Conservation (phyloP, 1,140 invertebrate species). For the Wiebesia pumilae region DNA sequence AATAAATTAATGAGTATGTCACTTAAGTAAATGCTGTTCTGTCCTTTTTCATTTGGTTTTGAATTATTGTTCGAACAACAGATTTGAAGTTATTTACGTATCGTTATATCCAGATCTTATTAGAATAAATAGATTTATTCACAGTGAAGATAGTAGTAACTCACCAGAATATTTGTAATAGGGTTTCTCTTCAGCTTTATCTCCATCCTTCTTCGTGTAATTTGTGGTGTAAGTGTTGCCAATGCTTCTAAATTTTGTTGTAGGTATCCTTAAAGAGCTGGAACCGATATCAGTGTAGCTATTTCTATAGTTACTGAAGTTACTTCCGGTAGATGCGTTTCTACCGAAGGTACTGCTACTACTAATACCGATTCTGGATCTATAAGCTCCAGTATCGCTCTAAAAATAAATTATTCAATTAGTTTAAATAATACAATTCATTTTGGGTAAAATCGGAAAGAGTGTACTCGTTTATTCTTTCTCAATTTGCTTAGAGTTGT, state of each 20-base stretch:
- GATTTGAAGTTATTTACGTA: too few species aligned
- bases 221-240: conserved; percentile 59
- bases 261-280: conserved; percentile 56
- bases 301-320: conserved; percentile 65
- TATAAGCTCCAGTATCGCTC: conserved; percentile 66
- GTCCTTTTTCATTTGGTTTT: too few species aligned
- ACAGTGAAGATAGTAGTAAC: conserved; percentile 29
- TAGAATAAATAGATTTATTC: too few species aligned
- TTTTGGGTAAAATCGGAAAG: too few species aligned
- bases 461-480: too few species aligned
- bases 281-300: conserved; percentile 62
- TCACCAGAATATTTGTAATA: conserved; percentile 67
- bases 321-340: conserved; percentile 61
- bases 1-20: too few species aligned
- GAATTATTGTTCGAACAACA: too few species aligned
- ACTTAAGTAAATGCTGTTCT: too few species aligned
- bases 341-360: conserved; percentile 61
- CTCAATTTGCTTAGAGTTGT: too few species aligned
- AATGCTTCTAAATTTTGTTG: conserved; percentile 62
- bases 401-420: conserved; percentile 57
- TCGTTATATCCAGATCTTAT: too few species aligned
- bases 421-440: background rate
- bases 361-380: conserved; percentile 60
- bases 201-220: conserved; percentile 64
- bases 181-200: conserved; percentile 66